Conservation (phyloP, 2,888 invertebrate species). For the Zonitis immaculata region DNA sequence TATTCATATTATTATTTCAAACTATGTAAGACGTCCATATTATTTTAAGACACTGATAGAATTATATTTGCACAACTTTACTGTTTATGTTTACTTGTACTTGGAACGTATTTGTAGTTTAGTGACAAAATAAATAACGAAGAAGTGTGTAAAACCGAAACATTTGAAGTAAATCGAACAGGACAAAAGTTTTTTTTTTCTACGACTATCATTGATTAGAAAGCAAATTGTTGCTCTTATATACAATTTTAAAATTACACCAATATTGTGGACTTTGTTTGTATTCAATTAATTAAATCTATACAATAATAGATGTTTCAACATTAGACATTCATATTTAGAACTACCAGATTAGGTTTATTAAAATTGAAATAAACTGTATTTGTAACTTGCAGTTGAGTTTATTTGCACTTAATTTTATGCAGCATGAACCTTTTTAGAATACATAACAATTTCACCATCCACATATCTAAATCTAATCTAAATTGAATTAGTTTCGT, state of each 20-base stretch:
- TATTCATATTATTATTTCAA: no score
- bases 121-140: constrained; percentile 31
- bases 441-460: neutral
- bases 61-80: constrained; percentile 25
- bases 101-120: constrained; percentile 32
- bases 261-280: no score
- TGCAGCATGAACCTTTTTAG: neutral
- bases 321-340: no score
- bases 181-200: constrained; percentile 16
- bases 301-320: no score
- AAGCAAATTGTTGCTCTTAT: no score
- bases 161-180: constrained; percentile 21
- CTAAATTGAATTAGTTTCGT: neutral
- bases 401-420: neutral
- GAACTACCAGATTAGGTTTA: no score
- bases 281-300: no score
- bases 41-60: constrained; percentile 19
- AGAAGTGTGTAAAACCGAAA: constrained; percentile 26
- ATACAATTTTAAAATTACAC: no score
- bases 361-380: neutral
- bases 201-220: no score
- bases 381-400: neutral
- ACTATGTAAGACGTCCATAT: constrained; percentile 21
- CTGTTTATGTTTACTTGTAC: constrained; percentile 27
- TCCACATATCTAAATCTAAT: neutral